Base-by-base conservation (phyloP, 2,797 vertebrate species). In the Mus spretus region DNA sequence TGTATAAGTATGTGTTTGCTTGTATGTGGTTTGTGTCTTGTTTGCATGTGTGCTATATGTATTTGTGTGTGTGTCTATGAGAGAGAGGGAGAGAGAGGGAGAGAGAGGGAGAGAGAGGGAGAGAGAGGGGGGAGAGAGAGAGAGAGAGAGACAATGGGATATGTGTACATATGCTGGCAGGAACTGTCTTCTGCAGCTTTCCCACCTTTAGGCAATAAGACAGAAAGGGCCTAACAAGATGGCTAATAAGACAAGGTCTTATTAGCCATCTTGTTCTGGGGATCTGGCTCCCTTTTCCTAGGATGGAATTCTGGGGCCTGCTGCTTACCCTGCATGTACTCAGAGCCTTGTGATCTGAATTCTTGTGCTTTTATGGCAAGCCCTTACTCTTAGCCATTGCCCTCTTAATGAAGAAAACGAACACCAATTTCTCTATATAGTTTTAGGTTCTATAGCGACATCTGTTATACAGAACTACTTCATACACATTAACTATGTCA, bases 401-500 rank as follows among this genome's bases (percentile, higher is more conserved):
- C 20, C 89, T 83, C 37, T 96, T 55, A 53, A 40, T 82, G 9
- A 83, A 22, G 24, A 89, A 81, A n/a, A 77, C 34, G 26, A 40
- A 65, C 26, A 20, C 6, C 77, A 59, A 67, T 67, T 88, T 67
- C 17, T 72, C 74, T 80, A 11, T 77, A 63, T 40, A 28, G 44
- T 92, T 8, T n/a, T 13, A 7, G 13, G 3, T 20, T 92, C 80
- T 74, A 89, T 74, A 93, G 70, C 57, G 67, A 55, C 65, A 59
- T 78, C 20, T 88, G 55, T 55, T 50, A 34, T 26, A 80, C 22
- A n/a, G 26, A 90, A 75, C 19, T 85, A 94, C 28, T 94, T 90
- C 87, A 83, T 53, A 82, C 86, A 81, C 84, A 9, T 67, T 67
- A 90, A 83, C 28, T 61, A 94, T 70, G 34, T 59, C 15, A 72